Evolutionary conservation across 2,797 vertebrate species (phyloP), one percentile per base, ranked within the genome.

Genomic region (Malacoraja senta): DNA sequence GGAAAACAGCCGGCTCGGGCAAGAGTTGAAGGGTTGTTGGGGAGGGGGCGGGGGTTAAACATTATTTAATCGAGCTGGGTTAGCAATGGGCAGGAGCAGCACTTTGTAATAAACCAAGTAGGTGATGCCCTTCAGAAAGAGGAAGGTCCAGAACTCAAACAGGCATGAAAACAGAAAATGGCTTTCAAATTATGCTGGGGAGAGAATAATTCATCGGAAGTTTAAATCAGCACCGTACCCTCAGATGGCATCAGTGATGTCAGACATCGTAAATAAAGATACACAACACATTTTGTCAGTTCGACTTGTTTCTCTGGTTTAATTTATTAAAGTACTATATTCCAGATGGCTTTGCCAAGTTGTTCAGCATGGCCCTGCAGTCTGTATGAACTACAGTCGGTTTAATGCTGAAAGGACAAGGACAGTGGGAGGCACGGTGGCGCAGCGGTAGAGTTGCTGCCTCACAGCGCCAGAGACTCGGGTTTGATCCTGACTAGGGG

Each of bases 81-180:
- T 92, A 74, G 58, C 24, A 58, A 76, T 44, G 38, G 44, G 71
- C 53, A 76, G 38, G 44, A 92, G 71, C 38, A n/a, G 35, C 35
- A 58, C 24, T 53, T 74, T 76, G 0, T 13, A 76, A 58, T 38
- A 92, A 38, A 76, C 35, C 21, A 72, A 91, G 44, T 53, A 92
- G 68, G 10, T 74, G 90, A 92, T 92, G 90, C 71, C 35, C 24
- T 92, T 76, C 71, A 32, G 44, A 72, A 92, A 88, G 84, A 71
- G 38, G 38, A 92, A 24, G 44, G 90, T 74, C 35, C 71, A 29
- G 76, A 72, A 76, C 29, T 76, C 29, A 53, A 53, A 71, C 90
- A 92, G 90, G 68, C 90, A 76, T 76, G 72, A 76, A 92, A 92
- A 92, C 90, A 74, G 65, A 29, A 92, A 92, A 74, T 74, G 35